Evolutionary conservation across 2,797 vertebrate genomes (phyloP).

Genomic region (Anabacerthia variegaticeps): DNA sequence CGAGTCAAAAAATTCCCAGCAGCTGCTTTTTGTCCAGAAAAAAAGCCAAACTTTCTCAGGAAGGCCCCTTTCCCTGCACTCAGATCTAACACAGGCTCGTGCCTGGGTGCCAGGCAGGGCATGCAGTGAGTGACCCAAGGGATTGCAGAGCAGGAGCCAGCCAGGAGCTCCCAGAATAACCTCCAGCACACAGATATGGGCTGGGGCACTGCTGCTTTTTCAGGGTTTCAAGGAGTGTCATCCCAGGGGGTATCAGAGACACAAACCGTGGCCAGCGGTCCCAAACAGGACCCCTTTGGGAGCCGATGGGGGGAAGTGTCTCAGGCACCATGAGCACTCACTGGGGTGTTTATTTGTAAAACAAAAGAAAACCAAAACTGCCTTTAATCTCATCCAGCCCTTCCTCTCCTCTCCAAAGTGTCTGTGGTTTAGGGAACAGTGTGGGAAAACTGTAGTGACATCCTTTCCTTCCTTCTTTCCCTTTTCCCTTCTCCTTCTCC

Average conservation of each 20-base stretch:
- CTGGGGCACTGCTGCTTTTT: not conserved
- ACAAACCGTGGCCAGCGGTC: not conserved
- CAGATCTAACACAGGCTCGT: fast-evolving
- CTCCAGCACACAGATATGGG: not conserved
- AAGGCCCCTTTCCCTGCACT: not conserved
- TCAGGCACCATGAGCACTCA: not conserved
- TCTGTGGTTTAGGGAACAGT: not conserved
- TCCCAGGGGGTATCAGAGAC: not conserved
- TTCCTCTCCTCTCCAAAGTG: not conserved
- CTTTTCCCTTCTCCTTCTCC: not conserved
- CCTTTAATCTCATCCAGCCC: not conserved
- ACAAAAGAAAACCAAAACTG: not conserved
- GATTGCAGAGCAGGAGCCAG: conserved; percentile 17
- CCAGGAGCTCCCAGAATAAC: conserved; percentile 11
- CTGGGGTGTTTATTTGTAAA: not conserved
- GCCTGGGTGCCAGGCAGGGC: not conserved
- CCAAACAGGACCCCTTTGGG: not conserved
- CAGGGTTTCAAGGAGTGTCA: not conserved
- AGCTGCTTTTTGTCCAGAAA: not conserved
- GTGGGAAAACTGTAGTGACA: not conserved
- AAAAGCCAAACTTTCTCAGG: not conserved
- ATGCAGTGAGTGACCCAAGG: not conserved
- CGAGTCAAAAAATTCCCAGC: not conserved
- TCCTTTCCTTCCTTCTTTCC: not conserved
- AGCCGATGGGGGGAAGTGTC: not conserved